Base-by-base conservation (phyloP, 2,888 invertebrate species). In the Thecocarcelia acutangulata region DNA sequence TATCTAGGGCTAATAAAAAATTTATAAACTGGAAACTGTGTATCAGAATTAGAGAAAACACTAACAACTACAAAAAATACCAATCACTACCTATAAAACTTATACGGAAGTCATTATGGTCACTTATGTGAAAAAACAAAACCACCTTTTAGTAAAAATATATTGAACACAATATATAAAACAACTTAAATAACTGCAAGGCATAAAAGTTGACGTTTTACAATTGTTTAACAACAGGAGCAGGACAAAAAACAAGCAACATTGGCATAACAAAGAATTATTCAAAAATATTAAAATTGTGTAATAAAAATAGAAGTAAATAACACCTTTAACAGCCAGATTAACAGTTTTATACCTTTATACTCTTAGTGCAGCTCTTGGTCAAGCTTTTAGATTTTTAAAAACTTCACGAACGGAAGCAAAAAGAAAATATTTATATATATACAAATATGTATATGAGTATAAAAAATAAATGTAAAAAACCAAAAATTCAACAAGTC, bases 401-500 rank as follows among this genome's bases (percentile, higher is more conserved):
- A 50, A 61, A 54, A 52, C 24, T 37, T 1, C 19, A 44, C 28
- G 54, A 50, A 72, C 37, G 13, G 61, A 28, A 44, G 54, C 54
- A 28, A 50, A 59, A 37, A 52, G 44, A 24, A 70, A 6, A 66
- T 37, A 66, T 21, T n/a, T 2, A 50, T 6, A 56, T 6, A 12
- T 11, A 17, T 6, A 13, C 11, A 17, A 63, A 19, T 46, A 37
- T 0, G 1, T 19, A 46, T 9, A 17, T n/a, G n/a, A n/a, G n/a
- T n/a, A n/a, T n/a, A n/a, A n/a, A n/a, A n/a, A n/a, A n/a, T n/a
- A n/a, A n/a, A n/a, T n/a, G n/a, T n/a, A 59, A 54, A 61, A 19
- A 59, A 15, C 48, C 52, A 72, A 75, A 74, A 75, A 69, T 52
- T 52, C 63, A 81, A 77, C 81, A 77, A 81, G 73, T 70, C 64